These are phyloP conservation scores for Xestia rhomboidea DNA, from an alignment of 2,888 invertebrate genomes.

Conservation along the genomic window DNA sequence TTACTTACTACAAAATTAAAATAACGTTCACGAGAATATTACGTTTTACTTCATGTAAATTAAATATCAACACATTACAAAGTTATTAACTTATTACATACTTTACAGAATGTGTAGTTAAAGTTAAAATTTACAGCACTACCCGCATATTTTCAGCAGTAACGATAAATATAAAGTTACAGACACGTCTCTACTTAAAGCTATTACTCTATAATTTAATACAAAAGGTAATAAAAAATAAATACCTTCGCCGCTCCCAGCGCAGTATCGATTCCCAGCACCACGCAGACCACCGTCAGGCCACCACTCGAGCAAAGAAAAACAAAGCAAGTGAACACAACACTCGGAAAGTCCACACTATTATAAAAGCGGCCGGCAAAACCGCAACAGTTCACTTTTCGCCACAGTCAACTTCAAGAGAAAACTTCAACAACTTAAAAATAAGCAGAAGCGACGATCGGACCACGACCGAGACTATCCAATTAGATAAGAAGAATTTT, in stretches of 20 bases:
- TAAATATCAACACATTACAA: slow-evolving; percentile 12
- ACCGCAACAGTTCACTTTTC: slow-evolving; percentile 82
- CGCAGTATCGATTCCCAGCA: slow-evolving; percentile 89
- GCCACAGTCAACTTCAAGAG: slow-evolving; percentile 78
- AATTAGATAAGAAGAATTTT: slow-evolving; percentile 63
- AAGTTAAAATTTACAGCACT: slow-evolving; percentile 45
- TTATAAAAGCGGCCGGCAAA: slow-evolving; percentile 79
- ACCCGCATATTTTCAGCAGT: slow-evolving; percentile 41
- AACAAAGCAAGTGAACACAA: slow-evolving; percentile 87
- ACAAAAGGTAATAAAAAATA: slow-evolving; percentile 72
- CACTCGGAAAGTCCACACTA: slow-evolving; percentile 83
- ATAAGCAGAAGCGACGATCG: slow-evolving; percentile 74
- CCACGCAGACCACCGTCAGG: slow-evolving; percentile 80
- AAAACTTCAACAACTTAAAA: slow-evolving; percentile 81
- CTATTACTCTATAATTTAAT: slow-evolving; percentile 42
- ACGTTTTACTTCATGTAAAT: slow-evolving; percentile 15
- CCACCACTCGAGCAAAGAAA: slow-evolving; percentile 85
- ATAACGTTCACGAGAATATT: background rate
- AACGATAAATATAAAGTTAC: slow-evolving; percentile 27
- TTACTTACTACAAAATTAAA: background rate
- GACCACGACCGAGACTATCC: slow-evolving; percentile 61
- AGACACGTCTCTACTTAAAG: slow-evolving; percentile 16
- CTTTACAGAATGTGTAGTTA: background rate
- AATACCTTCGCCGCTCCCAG: slow-evolving; percentile 88
- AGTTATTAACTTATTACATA: slow-evolving; percentile 10